phyloP scores from a whole-genome alignment of 2,797 vertebrate species.

The Galagoides demidoff region DNA sequence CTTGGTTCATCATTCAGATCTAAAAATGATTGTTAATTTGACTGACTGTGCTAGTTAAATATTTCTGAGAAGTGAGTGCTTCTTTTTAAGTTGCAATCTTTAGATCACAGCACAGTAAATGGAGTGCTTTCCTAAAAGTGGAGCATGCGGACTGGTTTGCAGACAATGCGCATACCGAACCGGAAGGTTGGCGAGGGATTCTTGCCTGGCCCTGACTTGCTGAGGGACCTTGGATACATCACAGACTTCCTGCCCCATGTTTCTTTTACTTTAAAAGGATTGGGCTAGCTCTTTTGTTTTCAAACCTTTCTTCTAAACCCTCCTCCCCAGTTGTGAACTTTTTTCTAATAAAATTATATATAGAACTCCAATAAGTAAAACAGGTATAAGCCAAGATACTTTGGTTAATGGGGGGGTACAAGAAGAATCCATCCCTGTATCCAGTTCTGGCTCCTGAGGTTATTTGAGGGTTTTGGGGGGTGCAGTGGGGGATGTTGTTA shows the following conservation, averaged over 20 bases:
- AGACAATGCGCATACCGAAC: not conserved
- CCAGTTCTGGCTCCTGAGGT: not conserved
- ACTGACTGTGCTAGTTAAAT: slow-evolving; percentile 75
- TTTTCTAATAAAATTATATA: slow-evolving; percentile 50
- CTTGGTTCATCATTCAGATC: slow-evolving; percentile 73
- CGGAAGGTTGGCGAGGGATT: not conserved
- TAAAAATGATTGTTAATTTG: slow-evolving; percentile 81
- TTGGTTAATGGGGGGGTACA: not conserved
- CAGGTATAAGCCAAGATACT: not conserved
- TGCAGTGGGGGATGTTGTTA: too few species aligned
- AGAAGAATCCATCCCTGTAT: not conserved
- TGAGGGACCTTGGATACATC: not conserved
- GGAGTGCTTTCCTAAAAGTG: not conserved
- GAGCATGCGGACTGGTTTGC: not conserved
- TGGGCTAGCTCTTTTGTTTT: not conserved
- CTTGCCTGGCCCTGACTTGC: not conserved
- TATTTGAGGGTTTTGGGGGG: not conserved
- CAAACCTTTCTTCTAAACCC: not conserved
- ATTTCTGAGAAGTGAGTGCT: slow-evolving; percentile 78
- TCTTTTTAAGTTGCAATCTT: slow-evolving; percentile 79
- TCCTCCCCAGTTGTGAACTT: not conserved
- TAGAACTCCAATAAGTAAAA: slow-evolving; percentile 44
- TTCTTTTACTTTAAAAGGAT: slow-evolving; percentile 39
- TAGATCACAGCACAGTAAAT: not conserved
- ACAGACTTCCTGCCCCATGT: not conserved